Conservation (phyloP, 1,140 invertebrate species). For the Nomia melanderi region DNA sequence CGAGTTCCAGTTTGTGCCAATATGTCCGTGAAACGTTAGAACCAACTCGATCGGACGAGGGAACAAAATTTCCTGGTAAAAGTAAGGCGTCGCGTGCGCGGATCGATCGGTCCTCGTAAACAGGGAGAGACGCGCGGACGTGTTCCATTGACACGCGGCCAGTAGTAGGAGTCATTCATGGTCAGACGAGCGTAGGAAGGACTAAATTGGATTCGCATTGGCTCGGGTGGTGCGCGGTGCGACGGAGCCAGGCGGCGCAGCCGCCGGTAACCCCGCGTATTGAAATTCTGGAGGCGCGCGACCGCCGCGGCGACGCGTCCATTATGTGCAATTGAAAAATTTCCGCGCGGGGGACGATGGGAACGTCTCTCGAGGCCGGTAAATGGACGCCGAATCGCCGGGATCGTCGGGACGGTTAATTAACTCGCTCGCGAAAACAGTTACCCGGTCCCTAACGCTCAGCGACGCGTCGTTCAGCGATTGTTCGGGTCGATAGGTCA, state of each 20-base stretch:
- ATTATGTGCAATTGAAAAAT: slow-evolving; percentile 43
- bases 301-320: slow-evolving; percentile 6
- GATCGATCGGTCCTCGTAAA: slow-evolving; percentile 24
- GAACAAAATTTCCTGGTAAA: too few relatives aligned
- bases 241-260: slow-evolving; percentile 3
- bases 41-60: too few relatives aligned
- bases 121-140: slow-evolving; percentile 6
- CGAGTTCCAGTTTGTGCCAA: too few relatives aligned
- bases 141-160: slow-evolving; percentile 47
- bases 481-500: too few relatives aligned
- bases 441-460: too few relatives aligned
- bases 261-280: slow-evolving; percentile 13
- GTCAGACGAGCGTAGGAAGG: slow-evolving; percentile 50
- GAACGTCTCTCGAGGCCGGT: slow-evolving; percentile 15
- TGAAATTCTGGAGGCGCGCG: slow-evolving; percentile 29
- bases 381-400: neutral
- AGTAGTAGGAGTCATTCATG: slow-evolving; percentile 61
- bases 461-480: too few relatives aligned
- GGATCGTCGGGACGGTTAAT: neutral
- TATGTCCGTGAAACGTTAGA: too few relatives aligned
- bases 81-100: neutral
- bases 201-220: slow-evolving; percentile 48
- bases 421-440: too few relatives aligned
- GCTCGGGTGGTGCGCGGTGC: neutral
- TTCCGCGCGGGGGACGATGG: slow-evolving; percentile 15